Evolutionary conservation across 2,888 invertebrate genomes (phyloP).

Genomic region (Chromoteleia sp.): DNA sequence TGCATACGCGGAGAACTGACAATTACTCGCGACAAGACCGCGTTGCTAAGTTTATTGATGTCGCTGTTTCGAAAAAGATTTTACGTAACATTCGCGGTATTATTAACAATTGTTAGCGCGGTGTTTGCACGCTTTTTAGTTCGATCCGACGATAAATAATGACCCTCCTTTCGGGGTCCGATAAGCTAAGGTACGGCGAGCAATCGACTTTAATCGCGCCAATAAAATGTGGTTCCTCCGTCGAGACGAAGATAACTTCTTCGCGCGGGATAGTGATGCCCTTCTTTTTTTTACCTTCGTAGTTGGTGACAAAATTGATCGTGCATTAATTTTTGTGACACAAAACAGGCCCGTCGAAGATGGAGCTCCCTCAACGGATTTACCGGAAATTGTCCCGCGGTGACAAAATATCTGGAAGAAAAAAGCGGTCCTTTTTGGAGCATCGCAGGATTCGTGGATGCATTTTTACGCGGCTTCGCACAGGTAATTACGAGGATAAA

Average conservation of each 20-base stretch:
- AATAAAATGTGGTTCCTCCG: slow-evolving; percentile 20
- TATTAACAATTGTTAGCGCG: background rate
- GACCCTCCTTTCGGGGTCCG: slow-evolving; percentile 19
- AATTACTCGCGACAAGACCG: background rate
- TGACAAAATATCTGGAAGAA: slow-evolving; percentile 75
- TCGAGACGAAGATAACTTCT: slow-evolving; percentile 12
- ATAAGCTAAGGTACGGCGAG: slow-evolving; percentile 26
- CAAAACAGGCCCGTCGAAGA: slow-evolving; percentile 71
- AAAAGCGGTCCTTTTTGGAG: slow-evolving; percentile 77
- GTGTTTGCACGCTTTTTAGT: slow-evolving; percentile 17
- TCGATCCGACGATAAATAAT: too few species aligned
- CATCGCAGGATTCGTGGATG: slow-evolving; percentile 79
- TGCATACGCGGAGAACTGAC: background rate
- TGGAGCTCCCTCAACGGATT: slow-evolving; percentile 74
- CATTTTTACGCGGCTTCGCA: slow-evolving; percentile 82
- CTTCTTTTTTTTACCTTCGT: too few species aligned
- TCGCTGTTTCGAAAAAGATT: slow-evolving; percentile 8
- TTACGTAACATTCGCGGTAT: slow-evolving; percentile 8
- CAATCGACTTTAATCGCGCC: slow-evolving; percentile 20
- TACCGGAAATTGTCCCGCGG: slow-evolving; percentile 79
- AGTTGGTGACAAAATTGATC: too few species aligned
- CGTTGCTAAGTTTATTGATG: slow-evolving; percentile 18
- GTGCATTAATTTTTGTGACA: slow-evolving; percentile 12
- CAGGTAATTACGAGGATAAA: slow-evolving; percentile 75
- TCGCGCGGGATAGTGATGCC: background rate